Percentiles rank a stretch among this genome's conserved stretches.
phyloP scores from a whole-genome alignment of 2,113 vertebrate species.

The Carassius auratus region DNA sequence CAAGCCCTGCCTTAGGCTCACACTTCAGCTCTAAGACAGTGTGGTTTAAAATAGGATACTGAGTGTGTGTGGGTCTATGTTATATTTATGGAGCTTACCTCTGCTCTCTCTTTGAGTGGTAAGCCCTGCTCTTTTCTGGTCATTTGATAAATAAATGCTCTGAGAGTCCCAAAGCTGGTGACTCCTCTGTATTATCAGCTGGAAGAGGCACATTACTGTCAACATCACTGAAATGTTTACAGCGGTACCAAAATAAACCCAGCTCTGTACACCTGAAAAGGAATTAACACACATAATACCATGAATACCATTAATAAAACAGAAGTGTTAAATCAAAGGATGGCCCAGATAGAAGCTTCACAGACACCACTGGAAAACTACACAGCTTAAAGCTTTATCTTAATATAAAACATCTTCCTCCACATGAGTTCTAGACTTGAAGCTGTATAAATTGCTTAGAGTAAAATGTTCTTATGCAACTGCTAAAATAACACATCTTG shows the following conservation, averaged over 20 bases:
- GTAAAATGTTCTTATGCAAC: slow-evolving; percentile 9
- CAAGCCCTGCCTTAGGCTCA: slow-evolving; percentile 36
- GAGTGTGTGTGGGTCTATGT: slow-evolving; percentile 22
- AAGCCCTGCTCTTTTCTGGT: slow-evolving; percentile 38
- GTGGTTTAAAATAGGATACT: slow-evolving; percentile 37
- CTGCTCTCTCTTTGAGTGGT: slow-evolving; percentile 28
- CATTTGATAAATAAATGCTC: slow-evolving; percentile 43
- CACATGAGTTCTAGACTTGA: not conserved
- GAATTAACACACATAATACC: slow-evolving; percentile 50
- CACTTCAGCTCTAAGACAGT: slow-evolving; percentile 41
- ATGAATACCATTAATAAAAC: slow-evolving; percentile 57
- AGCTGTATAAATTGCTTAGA: not conserved
- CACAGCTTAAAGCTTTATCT: slow-evolving; percentile 10
- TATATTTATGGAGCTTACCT: slow-evolving; percentile 43
- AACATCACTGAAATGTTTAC: slow-evolving; percentile 48
- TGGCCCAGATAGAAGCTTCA: slow-evolving; percentile 31
- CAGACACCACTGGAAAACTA: not conserved
- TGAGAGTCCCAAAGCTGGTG: slow-evolving; percentile 22
- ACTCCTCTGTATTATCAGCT: slow-evolving; percentile 16
- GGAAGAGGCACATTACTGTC: slow-evolving; percentile 18
- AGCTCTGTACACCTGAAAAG: slow-evolving; percentile 30
- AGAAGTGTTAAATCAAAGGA: slow-evolving; percentile 49
- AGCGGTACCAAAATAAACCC: slow-evolving; percentile 42
- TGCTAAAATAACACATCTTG: slow-evolving; percentile 21
- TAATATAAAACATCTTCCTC: slow-evolving; percentile 21